These are phyloP conservation scores for Rhadina sibilatrix DNA, from an alignment of 2,113 vertebrate genomes.

Conservation along the genomic window DNA sequence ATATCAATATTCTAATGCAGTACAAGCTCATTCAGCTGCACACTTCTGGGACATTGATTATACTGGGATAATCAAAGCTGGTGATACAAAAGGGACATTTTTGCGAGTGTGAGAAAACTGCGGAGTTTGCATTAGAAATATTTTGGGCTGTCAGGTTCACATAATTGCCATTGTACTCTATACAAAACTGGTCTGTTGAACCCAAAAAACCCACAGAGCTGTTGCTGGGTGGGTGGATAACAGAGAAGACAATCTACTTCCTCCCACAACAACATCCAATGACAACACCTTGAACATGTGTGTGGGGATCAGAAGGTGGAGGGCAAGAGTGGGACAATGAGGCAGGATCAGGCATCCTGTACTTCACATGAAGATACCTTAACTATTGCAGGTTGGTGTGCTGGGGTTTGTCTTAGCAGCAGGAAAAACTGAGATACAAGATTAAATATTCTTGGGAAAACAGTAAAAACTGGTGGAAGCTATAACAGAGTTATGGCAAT, in stretches of 20 bases:
- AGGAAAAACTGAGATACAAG: neutral
- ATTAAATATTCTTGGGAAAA: neutral
- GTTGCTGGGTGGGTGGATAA: neutral
- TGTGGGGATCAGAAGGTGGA: neutral
- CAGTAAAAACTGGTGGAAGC: neutral
- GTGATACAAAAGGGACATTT: neutral
- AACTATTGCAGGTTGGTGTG: neutral
- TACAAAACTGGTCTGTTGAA: neutral
- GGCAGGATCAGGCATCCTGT: neutral
- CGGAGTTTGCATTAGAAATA: neutral
- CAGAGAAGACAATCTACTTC: neutral
- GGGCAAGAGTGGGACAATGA: neutral
- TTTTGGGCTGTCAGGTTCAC: neutral
- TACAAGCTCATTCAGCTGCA: neutral
- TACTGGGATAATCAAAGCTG: neutral
- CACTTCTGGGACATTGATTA: neutral
- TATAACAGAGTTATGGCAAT: neutral
- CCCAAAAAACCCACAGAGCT: neutral
- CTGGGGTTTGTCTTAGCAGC: neutral
- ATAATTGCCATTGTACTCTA: neutral
- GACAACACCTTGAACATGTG: fast-evolving
- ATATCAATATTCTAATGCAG: neutral
- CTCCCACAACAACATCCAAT: neutral
- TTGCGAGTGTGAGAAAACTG: neutral
- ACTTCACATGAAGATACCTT: neutral